phyloP scores from a whole-genome alignment of 2,888 invertebrate species.

The Apamea epomidion region DNA sequence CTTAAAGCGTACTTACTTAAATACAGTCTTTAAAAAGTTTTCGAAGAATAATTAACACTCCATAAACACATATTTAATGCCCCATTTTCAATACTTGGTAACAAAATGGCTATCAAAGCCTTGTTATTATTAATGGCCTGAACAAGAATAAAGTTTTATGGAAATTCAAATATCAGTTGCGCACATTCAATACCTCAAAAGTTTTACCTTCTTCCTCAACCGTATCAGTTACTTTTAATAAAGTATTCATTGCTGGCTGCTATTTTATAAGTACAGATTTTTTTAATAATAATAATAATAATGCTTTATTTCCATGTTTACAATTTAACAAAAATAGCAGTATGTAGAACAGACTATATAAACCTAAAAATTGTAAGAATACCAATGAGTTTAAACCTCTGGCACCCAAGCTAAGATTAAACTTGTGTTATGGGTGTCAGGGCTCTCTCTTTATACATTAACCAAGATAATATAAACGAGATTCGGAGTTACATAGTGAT shows the following conservation, averaged over 20 bases:
- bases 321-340: no score
- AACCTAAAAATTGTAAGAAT: no score
- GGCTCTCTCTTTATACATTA: no score
- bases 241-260: not conserved
- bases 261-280: not conserved
- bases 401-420: no score
- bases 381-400: no score
- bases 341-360: no score
- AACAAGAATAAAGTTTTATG: not conserved
- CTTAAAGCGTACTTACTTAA: not conserved
- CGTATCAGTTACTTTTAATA: slow-evolving; percentile 13
- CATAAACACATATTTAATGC: not conserved
- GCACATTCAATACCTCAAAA: slow-evolving; percentile 10
- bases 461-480: no score
- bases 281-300: no score
- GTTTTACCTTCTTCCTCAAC: slow-evolving; percentile 6
- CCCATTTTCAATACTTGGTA: slow-evolving; percentile 6
- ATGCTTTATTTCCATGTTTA: no score
- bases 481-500: no score
- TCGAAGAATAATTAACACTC: slow-evolving; percentile 4
- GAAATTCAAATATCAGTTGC: slow-evolving; percentile 34
- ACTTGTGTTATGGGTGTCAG: no score
- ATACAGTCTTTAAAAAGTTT: not conserved
- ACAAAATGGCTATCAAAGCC: not conserved
- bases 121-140: not conserved